phyloP scores from a whole-genome alignment of 1,140 invertebrate species.

The Heliconius hermathena region DNA sequence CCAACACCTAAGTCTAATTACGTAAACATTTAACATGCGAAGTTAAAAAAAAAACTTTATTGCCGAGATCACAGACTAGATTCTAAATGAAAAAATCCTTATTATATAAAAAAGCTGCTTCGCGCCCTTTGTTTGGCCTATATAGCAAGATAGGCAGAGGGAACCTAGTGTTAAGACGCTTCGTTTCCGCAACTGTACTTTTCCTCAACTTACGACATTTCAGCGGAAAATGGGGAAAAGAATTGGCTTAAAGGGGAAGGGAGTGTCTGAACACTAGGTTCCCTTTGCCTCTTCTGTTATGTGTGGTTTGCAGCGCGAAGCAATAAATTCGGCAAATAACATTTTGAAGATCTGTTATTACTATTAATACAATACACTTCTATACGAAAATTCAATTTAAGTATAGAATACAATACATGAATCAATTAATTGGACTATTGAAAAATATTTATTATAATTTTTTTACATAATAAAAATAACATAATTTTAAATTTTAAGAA shows the following conservation, averaged over 20 bases:
- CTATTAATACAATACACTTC: not conserved
- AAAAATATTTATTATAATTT: not conserved
- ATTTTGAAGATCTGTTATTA: not conserved
- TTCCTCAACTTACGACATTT: too few relatives aligned
- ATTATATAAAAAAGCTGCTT: conserved; percentile 12
- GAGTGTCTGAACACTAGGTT: too few relatives aligned
- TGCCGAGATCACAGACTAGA: conserved; percentile 79
- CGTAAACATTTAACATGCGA: conserved; percentile 37
- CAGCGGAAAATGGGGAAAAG: too few relatives aligned
- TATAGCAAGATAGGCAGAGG: too few relatives aligned
- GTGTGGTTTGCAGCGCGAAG: too few relatives aligned
- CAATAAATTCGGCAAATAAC: conserved; percentile 10
- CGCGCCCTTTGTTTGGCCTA: too few relatives aligned
- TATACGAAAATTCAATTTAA: conserved; percentile 7
- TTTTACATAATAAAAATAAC: not conserved
- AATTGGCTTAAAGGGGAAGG: too few relatives aligned
- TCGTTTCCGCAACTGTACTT: too few relatives aligned
- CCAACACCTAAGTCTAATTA: not conserved
- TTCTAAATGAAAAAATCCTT: conserved; percentile 56
- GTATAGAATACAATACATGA: not conserved
- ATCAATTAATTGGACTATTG: not conserved
- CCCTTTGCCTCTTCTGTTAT: too few relatives aligned
- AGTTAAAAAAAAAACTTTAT: conserved; percentile 55
- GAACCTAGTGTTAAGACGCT: too few relatives aligned
- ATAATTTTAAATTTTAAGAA: conserved; percentile 11